A percentile compares a stretch with the other conserved stretches of the same genome.
Conservation (phyloP, 2,888 invertebrate genomes). For the Ormyrus thymus region DNA sequence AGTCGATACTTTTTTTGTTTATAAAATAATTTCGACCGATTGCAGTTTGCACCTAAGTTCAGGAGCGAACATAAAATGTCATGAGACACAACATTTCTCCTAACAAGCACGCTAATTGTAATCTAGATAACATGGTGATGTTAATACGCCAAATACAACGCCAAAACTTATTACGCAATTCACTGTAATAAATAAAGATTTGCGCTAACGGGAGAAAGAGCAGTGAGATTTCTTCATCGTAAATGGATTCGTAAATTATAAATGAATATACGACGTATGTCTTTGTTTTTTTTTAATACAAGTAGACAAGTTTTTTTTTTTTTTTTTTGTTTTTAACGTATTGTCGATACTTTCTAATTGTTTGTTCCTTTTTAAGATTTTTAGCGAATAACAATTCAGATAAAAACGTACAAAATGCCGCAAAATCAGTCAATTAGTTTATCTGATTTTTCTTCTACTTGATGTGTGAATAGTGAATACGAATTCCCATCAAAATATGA, state of each 20-base stretch:
- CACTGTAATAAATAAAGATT: constrained; percentile 6
- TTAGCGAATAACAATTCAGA: constrained; percentile 18
- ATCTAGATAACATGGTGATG: constrained; percentile 19
- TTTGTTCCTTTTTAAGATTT: constrained; percentile 3
- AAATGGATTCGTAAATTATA: constrained; percentile 1
- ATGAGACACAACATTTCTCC: constrained; percentile 19
- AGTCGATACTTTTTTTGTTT: constrained; percentile 37
- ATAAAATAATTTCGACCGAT: constrained; percentile 47
- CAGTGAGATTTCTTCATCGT: constrained; percentile 19
- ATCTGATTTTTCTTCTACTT: constrained; percentile 23
- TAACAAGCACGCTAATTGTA: constrained; percentile 44
- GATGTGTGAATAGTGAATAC: constrained; percentile 13
- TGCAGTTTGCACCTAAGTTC: constrained; percentile 47
- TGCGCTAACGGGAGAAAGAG: neutral
- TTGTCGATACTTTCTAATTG: constrained; percentile 24
- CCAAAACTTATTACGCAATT: constrained; percentile 7
- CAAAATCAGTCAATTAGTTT: constrained; percentile 23
- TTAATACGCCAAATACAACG: constrained; percentile 30
- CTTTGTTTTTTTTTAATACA: constrained; percentile 5
- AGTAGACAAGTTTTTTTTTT: constrained; percentile 7
- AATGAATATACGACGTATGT: neutral
- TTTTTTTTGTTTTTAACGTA: neutral
- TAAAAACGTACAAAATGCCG: constrained; percentile 45
- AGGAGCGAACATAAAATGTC: constrained; percentile 36
- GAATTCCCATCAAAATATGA: constrained; percentile 6